A percentile compares a stretch with the other conserved stretches of the same genome.
Conservation (phyloP, 2,113 vertebrate species). For the Percina caprodes region DNA sequence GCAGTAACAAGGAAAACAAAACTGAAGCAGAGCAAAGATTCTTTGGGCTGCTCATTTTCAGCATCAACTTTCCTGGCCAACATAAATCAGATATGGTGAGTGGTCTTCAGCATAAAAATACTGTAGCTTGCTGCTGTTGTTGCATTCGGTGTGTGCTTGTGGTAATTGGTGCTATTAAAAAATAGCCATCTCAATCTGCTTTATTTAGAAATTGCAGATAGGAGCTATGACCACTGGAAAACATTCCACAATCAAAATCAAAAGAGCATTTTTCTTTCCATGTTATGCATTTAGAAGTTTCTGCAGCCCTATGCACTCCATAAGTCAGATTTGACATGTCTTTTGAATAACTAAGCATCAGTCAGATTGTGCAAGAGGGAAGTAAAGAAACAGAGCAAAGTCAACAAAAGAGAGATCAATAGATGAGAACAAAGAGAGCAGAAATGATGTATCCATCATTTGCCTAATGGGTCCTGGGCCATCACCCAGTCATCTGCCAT, state of each 20-base stretch:
- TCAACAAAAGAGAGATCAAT: not conserved
- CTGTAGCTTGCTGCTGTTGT: not conserved
- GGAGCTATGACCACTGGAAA: not conserved
- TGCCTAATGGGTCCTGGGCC: not conserved
- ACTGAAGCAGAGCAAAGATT: not conserved
- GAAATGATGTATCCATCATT: not conserved
- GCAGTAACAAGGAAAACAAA: not conserved
- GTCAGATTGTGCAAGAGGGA: not conserved
- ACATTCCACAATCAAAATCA: not conserved
- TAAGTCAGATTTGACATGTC: not conserved
- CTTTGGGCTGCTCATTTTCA: not conserved
- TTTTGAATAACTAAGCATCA: not conserved
- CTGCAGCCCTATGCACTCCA: not conserved
- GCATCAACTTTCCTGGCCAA: not conserved
- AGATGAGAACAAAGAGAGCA: not conserved
- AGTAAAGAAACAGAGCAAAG: not conserved
- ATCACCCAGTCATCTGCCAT: not conserved
- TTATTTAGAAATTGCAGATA: conserved; percentile 9
- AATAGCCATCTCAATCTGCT: not conserved
- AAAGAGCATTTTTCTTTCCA: not conserved
- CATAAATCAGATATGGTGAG: not conserved
- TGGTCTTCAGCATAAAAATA: conserved; percentile 7
- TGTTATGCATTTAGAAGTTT: conserved; percentile 7
- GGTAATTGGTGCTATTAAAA: not conserved
- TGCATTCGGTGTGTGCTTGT: not conserved